A percentile compares a stretch with the other conserved stretches of the same genome.
Evolutionary conservation across 2,888 invertebrate species (phyloP).

Genomic region (Operophtera brumata): DNA sequence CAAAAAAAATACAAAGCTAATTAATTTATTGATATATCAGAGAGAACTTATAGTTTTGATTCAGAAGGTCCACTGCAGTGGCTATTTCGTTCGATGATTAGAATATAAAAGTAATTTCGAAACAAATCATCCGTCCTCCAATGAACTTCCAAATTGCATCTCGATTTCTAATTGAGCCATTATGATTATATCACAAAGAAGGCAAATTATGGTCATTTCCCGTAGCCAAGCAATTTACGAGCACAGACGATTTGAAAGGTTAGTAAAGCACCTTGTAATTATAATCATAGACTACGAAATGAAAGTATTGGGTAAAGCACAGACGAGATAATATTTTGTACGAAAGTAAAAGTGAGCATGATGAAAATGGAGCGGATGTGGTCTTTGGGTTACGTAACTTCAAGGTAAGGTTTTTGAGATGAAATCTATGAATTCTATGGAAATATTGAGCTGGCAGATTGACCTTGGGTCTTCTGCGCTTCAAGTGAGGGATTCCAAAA

Average conservation of each 20-base stretch:
- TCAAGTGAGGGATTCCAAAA: too few species aligned
- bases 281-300: slow-evolving; percentile 38
- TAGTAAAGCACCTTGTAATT: slow-evolving; percentile 42
- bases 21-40: neutral
- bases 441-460: neutral
- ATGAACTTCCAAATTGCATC: slow-evolving; percentile 18
- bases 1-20: neutral
- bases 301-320: slow-evolving; percentile 70
- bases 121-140: neutral
- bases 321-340: slow-evolving; percentile 42
- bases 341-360: slow-evolving; percentile 24
- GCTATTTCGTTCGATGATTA: neutral
- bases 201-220: slow-evolving; percentile 28
- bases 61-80: neutral
- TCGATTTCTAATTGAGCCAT: slow-evolving; percentile 33
- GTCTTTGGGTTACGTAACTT: slow-evolving; percentile 12
- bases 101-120: neutral
- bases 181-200: slow-evolving; percentile 30
- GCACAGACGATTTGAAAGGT: slow-evolving; percentile 22
- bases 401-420: slow-evolving; percentile 11
- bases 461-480: neutral
- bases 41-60: neutral
- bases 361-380: slow-evolving; percentile 16
- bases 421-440: slow-evolving; percentile 13
- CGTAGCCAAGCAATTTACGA: slow-evolving; percentile 26